Evolutionary conservation across 2,797 vertebrate species (phyloP).

Genomic region (Fratercula arctica): DNA sequence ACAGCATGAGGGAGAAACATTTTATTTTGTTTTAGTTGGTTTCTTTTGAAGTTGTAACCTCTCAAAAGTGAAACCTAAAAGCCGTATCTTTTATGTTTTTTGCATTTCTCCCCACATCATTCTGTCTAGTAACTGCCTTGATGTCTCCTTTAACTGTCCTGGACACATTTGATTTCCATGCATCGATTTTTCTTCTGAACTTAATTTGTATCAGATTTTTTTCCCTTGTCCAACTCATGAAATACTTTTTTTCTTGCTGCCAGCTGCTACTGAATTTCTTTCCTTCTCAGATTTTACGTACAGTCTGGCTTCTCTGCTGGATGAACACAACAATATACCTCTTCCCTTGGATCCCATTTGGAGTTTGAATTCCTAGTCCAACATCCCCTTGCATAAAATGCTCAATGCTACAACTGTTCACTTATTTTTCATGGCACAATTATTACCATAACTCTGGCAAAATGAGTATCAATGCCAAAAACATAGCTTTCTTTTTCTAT

Average conservation of each 20-base stretch:
- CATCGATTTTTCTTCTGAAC: background rate
- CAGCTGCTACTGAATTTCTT: background rate
- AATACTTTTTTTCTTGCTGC: background rate
- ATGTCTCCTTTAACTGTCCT: background rate
- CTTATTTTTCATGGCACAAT: background rate
- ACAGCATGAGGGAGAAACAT: background rate
- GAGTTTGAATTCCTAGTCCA: background rate
- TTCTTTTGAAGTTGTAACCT: conserved; percentile 45
- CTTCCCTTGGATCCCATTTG: background rate
- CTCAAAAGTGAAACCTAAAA: conserved; percentile 28
- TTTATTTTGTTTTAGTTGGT: conserved; percentile 33
- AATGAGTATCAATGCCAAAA: background rate
- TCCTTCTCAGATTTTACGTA: background rate
- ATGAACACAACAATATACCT: background rate
- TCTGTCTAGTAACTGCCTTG: background rate
- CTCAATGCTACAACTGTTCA: background rate
- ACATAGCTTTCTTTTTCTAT: background rate
- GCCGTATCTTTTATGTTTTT: background rate
- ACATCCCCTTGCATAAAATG: background rate
- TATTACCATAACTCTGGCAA: background rate
- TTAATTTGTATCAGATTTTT: background rate
- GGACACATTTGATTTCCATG: background rate
- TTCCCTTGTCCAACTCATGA: background rate
- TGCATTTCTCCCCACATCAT: background rate
- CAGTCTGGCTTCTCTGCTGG: background rate